Base-by-base conservation (phyloP, 2,888 invertebrate genomes). In the Blastobasis adustella region DNA sequence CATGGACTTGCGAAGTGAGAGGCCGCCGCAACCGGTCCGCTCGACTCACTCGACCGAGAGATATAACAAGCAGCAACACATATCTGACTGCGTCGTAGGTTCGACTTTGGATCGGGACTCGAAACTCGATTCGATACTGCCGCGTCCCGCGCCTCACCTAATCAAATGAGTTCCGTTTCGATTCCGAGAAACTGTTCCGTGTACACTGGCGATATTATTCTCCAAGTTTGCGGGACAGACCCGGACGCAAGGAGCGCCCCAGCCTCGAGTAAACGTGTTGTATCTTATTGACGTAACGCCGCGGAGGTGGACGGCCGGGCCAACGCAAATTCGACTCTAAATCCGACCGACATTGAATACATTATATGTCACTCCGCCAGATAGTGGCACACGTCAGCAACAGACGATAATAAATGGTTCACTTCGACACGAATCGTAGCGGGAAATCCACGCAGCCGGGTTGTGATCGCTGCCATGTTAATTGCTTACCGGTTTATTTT, bases 1-100 rank as follows among this genome's bases (percentile, higher is more conserved):
- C 73, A 79, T 78, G 74, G 75, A 76, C 82, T 88, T 85, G 83
- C 86, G 71, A 87, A 87, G 87, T 87, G 86, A 87, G 87, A 88
- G 88, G 87, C 85, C 82, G 80, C 71, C 80, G 69, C 78, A 85
- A 87, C 85, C 86, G 86, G 88, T 86, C 75, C 71, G 79, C 67
- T 81, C 73, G 70, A 75, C 73, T 79, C 68, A 77, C 71, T 82
- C 79, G 79, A 75, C 78, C 79, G 73, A 75, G 72, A 82, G 78
- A 79, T 80, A 82, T 76, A 67, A 69, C 70, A 65, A 68, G 69
- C 62, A 71, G 73, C 67, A 65, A 73, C 67, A 68, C 59, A 67
- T 49, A 50, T 67, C 70, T 73, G 23, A 42, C 42, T 42, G 71
- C 68, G 62, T 68, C 66, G 67, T 71, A 73, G 69, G 63, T 65